Conservation (phyloP, 2,797 vertebrate genomes). For the Trachops cirrhosus region DNA sequence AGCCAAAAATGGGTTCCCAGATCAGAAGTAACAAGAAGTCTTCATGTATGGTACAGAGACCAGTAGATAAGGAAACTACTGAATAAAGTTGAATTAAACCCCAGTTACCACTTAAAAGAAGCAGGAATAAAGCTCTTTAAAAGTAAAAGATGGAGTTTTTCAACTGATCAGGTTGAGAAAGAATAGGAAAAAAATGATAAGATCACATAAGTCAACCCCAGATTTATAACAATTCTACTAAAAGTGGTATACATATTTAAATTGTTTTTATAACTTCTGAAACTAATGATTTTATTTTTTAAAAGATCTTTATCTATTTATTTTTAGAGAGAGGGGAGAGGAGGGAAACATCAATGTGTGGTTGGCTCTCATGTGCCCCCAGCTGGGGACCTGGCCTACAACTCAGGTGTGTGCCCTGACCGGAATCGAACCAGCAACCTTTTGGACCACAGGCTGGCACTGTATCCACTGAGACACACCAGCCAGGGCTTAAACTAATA, state of each 20-base stretch:
- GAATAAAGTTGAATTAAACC: neutral
- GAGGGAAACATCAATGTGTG: neutral
- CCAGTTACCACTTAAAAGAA: neutral
- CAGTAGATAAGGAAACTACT: neutral
- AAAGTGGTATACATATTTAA: neutral
- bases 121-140: neutral
- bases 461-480: too few relatives aligned
- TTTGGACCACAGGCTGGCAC: too few relatives aligned
- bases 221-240: neutral
- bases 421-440: too few relatives aligned
- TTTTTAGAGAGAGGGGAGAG: neutral
- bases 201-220: neutral
- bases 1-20: neutral
- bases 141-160: neutral
- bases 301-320: neutral
- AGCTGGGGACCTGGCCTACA: too few relatives aligned
- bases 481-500: neutral
- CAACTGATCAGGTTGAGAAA: neutral
- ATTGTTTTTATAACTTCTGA: neutral
- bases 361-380: neutral
- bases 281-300: neutral
- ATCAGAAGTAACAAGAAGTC: neutral
- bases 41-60: neutral
- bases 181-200: neutral
- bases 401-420: too few relatives aligned